phyloP scores from a whole-genome alignment of 1,140 invertebrate species.

The Leptinotarsa undecemlineata region DNA sequence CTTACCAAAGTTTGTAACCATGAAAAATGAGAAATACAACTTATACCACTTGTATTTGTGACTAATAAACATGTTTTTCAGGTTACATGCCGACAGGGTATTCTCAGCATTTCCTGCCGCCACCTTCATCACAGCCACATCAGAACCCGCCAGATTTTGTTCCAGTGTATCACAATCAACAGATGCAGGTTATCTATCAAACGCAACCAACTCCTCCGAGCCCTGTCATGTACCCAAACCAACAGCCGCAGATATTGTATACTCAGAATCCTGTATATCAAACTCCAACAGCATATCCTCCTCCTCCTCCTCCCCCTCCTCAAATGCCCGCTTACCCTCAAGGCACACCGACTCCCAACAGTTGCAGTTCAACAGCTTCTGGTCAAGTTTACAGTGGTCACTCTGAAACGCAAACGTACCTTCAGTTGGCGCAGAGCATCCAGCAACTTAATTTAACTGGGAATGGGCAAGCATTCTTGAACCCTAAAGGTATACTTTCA shows the following conservation, averaged over 20 bases:
- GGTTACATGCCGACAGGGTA: constrained; percentile 34
- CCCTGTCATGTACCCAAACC: constrained; percentile 46
- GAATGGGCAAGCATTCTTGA: background rate
- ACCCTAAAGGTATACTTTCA: constrained; percentile 3
- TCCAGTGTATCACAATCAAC: constrained; percentile 47
- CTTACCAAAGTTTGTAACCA: too few relatives aligned
- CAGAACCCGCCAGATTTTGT: constrained; percentile 42
- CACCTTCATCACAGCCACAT: constrained; percentile 23
- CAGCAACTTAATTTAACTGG: constrained; percentile 39
- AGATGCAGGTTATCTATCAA: constrained; percentile 44
- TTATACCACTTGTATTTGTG: too few relatives aligned
- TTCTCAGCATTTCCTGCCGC: constrained; percentile 31
- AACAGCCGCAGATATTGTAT: constrained; percentile 43
- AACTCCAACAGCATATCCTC: constrained; percentile 14
- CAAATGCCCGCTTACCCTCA: constrained; percentile 42
- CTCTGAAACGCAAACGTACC: constrained; percentile 28
- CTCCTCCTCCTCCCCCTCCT: constrained; percentile 12
- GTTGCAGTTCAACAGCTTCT: constrained; percentile 27
- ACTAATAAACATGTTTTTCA: constrained; percentile 11
- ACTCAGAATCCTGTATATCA: constrained; percentile 35
- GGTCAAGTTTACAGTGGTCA: constrained; percentile 13
- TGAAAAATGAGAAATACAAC: too few relatives aligned
- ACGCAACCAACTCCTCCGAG: constrained; percentile 28
- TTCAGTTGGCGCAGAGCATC: constrained; percentile 45
- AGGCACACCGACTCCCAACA: constrained; percentile 45